Percentiles rank a stretch among this genome's conserved stretches.
Conservation (phyloP, 1,140 invertebrate species). For the Meloidogyne floridensis region DNA sequence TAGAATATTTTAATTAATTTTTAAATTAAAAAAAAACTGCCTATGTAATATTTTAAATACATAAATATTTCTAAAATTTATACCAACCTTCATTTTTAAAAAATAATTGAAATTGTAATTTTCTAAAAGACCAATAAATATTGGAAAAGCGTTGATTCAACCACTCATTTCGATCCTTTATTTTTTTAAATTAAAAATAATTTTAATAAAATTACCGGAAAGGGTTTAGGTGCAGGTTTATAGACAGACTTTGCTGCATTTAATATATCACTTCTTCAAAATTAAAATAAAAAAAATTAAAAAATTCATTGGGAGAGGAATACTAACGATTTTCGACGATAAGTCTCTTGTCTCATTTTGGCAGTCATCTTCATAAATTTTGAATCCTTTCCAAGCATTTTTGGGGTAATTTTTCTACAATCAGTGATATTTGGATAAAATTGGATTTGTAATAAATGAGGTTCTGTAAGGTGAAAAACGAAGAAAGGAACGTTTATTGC, state of each 20-base stretch:
- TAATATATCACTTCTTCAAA: slow-evolving; percentile 15
- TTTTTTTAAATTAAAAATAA: neutral
- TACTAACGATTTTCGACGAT: neutral
- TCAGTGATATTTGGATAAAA: neutral
- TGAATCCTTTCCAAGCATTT: slow-evolving; percentile 4
- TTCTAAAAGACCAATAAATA: slow-evolving; percentile 27
- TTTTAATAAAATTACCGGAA: neutral
- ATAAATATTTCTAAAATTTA: neutral
- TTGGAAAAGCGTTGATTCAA: slow-evolving; percentile 14
- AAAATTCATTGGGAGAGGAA: neutral
- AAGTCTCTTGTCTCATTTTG: neutral
- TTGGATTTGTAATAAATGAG: neutral
- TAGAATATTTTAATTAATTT: neutral
- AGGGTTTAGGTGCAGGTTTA: slow-evolving; percentile 9
- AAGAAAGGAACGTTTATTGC: neutral
- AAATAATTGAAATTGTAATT: slow-evolving; percentile 25
- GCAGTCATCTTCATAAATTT: slow-evolving; percentile 5
- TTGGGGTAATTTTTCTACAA: neutral
- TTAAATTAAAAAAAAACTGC: slow-evolving; percentile 15
- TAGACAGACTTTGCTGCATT: slow-evolving; percentile 10
- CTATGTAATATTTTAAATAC: neutral
- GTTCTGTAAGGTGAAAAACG: neutral
- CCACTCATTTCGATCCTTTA: slow-evolving; percentile 4
- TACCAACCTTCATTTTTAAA: slow-evolving; percentile 27
- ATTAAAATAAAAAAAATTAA: neutral